Percentiles rank a stretch among this genome's conserved stretches.
phyloP scores from a whole-genome alignment of 92 coral and sea anemone species.

The Bergia puertoricense region DNA sequence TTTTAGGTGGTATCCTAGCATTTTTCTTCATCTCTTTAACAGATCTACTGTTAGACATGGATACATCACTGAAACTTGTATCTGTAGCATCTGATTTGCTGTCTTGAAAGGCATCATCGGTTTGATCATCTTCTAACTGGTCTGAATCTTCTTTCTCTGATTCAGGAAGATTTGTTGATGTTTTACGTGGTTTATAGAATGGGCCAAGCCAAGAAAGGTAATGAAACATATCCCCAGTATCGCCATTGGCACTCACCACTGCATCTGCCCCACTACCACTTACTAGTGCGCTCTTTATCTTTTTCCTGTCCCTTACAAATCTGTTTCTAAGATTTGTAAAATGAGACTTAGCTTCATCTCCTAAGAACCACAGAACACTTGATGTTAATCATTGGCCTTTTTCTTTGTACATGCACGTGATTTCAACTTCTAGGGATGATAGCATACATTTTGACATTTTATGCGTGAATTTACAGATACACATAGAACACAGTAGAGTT shows the following conservation, averaged over 20 bases:
- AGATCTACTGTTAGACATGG: conserved; percentile 15
- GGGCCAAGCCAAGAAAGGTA: conserved; percentile 67
- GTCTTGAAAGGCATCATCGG: conserved; percentile 29
- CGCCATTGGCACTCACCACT: conserved; percentile 56
- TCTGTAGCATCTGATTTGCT: conserved; percentile 44
- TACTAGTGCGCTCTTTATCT: conserved; percentile 43
- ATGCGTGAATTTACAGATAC: not conserved
- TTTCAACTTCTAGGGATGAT: not conserved
- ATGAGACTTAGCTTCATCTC: conserved; percentile 54
- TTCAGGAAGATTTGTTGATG: conserved; percentile 47
- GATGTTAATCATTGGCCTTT: not conserved
- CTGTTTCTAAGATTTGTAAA: conserved; percentile 67
- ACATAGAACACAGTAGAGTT: not conserved
- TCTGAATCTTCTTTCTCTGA: conserved; percentile 38
- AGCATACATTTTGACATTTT: not conserved
- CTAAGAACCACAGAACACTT: conserved; percentile 42
- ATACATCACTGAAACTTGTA: conserved; percentile 27
- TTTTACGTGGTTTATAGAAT: conserved; percentile 63
- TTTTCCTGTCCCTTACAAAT: conserved; percentile 66
- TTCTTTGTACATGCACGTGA: not conserved
- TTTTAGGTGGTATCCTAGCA: conserved; percentile 7
- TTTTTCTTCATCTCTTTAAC: conserved; percentile 18
- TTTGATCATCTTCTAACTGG: conserved; percentile 41
- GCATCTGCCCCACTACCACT: conserved; percentile 65
- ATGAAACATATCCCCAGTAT: conserved; percentile 52